Percentiles rank a stretch among this genome's conserved stretches.
phyloP scores from a whole-genome alignment of 2,888 invertebrate genomes.

The Thymelicus lineola region DNA sequence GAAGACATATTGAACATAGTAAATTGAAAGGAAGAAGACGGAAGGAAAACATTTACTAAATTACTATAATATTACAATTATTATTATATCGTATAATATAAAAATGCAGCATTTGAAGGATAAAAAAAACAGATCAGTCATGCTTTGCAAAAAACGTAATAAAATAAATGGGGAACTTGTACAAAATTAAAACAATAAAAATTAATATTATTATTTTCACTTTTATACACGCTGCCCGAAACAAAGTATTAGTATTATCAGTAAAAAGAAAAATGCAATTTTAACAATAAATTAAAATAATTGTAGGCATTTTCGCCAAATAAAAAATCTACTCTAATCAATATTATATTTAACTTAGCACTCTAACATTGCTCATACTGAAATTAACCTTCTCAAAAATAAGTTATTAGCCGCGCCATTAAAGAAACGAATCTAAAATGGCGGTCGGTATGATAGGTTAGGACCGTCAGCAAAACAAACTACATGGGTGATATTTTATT shows the following conservation, averaged over 20 bases:
- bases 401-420: too few relatives aligned
- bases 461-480: too few relatives aligned
- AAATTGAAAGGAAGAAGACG: neutral
- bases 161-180: too few relatives aligned
- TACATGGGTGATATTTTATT: too few relatives aligned
- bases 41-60: too few relatives aligned
- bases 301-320: neutral
- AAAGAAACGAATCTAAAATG: too few relatives aligned
- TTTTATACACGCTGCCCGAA: too few relatives aligned
- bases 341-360: neutral
- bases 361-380: neutral
- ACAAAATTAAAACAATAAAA: too few relatives aligned
- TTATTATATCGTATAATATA: neutral
- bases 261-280: neutral
- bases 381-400: neutral
- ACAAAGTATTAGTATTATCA: too few relatives aligned
- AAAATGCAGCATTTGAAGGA: neutral
- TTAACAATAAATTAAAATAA: neutral
- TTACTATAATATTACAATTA: too few relatives aligned
- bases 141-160: neutral
- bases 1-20: conserved; percentile 22
- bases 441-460: too few relatives aligned
- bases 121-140: neutral
- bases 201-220: too few relatives aligned
- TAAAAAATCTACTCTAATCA: conserved; percentile 4